phyloP scores from a whole-genome alignment of 2,888 invertebrate genomes.

The Lasioglossum vierecki region DNA sequence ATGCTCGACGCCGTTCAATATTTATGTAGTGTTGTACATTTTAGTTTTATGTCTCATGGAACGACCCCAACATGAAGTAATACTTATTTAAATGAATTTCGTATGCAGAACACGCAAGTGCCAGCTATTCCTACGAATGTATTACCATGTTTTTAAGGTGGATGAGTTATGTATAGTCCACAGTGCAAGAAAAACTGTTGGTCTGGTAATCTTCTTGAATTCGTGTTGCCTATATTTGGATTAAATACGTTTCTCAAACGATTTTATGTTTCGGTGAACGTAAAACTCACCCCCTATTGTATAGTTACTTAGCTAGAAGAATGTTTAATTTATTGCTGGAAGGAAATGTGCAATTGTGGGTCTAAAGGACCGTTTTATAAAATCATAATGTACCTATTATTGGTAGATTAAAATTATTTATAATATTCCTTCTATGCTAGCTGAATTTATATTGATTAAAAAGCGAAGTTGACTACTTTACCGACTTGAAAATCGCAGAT shows the following conservation, averaged over 20 bases:
- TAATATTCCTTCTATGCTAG: neutral
- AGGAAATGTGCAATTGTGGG: neutral
- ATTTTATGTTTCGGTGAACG: neutral
- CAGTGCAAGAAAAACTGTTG: neutral
- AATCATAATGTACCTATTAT: neutral
- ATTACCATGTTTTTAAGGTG: slow-evolving; percentile 58
- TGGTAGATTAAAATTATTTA: neutral
- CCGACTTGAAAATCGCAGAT: neutral
- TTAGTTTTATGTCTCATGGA: slow-evolving; percentile 52
- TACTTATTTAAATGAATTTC: slow-evolving; percentile 67
- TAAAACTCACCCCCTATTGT: neutral
- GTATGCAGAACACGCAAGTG: slow-evolving; percentile 46
- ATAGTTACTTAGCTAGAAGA: neutral
- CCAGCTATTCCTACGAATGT: slow-evolving; percentile 61
- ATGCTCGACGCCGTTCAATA: slow-evolving; percentile 32
- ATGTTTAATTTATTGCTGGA: neutral
- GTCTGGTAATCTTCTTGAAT: neutral
- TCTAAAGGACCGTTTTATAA: neutral
- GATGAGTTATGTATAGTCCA: slow-evolving; percentile 16
- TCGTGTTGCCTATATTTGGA: neutral
- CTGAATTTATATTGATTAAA: neutral
- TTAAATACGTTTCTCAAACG: neutral
- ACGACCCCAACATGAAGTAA: slow-evolving; percentile 32
- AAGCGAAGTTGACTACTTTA: neutral
- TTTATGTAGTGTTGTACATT: slow-evolving; percentile 29